Evolutionary conservation across 2,888 invertebrate genomes (phyloP).

Genomic region (Eupithecia inturbata): DNA sequence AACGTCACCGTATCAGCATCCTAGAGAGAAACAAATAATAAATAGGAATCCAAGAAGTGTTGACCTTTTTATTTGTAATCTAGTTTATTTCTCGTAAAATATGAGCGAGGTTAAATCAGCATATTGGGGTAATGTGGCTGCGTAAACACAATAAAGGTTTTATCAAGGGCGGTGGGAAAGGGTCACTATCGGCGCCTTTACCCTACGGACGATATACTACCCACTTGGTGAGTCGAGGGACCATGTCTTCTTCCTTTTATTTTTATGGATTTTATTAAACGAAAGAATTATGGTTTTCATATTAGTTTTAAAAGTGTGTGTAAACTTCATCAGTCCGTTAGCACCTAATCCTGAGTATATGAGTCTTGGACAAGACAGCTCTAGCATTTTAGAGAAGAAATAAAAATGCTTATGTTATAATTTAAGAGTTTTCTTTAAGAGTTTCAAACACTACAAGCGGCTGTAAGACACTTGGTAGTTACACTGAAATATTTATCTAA

Average conservation of each 20-base stretch:
- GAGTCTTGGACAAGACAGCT: too few species aligned
- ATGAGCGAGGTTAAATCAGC: conserved; percentile 36
- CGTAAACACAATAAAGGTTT: conserved; percentile 41
- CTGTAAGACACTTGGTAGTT: too few species aligned
- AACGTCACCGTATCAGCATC: background rate
- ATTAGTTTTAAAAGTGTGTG: background rate
- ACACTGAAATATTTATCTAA: background rate
- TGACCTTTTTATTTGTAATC: conserved; percentile 39
- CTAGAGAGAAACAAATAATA: background rate
- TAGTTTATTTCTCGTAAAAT: conserved; percentile 43
- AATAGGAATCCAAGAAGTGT: conserved; percentile 23
- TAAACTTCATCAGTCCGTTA: background rate
- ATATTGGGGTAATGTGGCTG: conserved; percentile 36
- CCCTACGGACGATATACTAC: conserved; percentile 16
- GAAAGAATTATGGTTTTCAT: background rate
- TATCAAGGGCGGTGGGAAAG: conserved; percentile 30
- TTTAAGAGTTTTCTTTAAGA: too few species aligned
- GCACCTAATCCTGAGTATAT: too few species aligned
- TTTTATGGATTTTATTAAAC: conserved; percentile 2
- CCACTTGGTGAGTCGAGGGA: background rate
- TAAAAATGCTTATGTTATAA: too few species aligned
- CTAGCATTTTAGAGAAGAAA: too few species aligned
- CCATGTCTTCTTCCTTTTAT: conserved; percentile 1
- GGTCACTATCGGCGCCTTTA: conserved; percentile 24
- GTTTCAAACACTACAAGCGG: background rate